Base-by-base conservation (phyloP, 2,113 vertebrate genomes). In the Menidia beryllina region DNA sequence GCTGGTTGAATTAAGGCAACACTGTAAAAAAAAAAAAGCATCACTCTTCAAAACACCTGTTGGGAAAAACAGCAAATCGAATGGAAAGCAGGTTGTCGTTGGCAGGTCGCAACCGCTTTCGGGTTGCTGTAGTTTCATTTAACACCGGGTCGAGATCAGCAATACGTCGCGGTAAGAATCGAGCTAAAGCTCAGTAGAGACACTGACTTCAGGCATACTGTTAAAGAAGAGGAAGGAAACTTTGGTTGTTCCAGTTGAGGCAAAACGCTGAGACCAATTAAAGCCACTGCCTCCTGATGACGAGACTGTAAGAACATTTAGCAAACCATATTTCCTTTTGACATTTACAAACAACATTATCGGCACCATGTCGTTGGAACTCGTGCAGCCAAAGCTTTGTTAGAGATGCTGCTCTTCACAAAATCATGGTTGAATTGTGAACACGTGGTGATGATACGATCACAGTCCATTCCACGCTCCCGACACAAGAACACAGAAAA, bases 401-500 rank as follows among this genome's bases (percentile, higher is more conserved):
- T 52, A 76, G 78, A 64, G 75, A 73, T 78, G n/a, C 27, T 10
- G 52, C 24, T n/a, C 34, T 34, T 34, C 15, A 41, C 14, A 65
- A 67, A 63, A 61, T 23, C 14, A 41, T 50, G 50, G 47, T 57
- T 70, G 61, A 60, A 60, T 64, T 60, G 66, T 77, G 62, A 81
- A 69, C 60, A 70, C 55, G 24, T 51, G 64, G 64, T 60, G 72
- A 82, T 55, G 58, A 64, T 75, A 50, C n/a, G 21, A 70, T 84
- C 67, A 36, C 75, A 53, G 59, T 62, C 71, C 82, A 70, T 27
- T 69, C 56, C 69, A 60, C 27, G 49, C 48, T 75, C 73, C 69
- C 76, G 47, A 34, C 7, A 70, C 52, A 55, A 74, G 68, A 79
- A 76, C 38, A 73, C 69, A 82, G 84, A 76, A 72, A 91, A 85